These are phyloP conservation scores for Myiothlypis coronata DNA, from an alignment of 2,797 vertebrate genomes.

Conservation along the genomic window DNA sequence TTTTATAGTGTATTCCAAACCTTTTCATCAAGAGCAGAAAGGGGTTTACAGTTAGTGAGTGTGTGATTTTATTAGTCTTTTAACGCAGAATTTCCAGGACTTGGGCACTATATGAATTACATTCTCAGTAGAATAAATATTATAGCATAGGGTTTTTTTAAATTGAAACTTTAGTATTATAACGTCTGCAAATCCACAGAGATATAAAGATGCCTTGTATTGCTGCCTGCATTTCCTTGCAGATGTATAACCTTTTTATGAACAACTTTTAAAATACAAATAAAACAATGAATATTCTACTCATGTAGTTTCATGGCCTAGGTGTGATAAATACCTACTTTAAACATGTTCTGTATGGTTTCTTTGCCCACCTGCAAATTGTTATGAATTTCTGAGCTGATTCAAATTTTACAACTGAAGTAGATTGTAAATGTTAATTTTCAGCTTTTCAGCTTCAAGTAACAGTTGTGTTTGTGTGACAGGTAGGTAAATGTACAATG, in stretches of 20 bases:
- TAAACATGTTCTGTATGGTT: neutral
- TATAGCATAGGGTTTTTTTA: accelerated
- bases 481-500: neutral
- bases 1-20: neutral
- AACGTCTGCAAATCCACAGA: neutral
- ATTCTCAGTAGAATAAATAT: neutral
- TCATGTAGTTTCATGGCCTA: neutral
- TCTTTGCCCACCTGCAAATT: neutral
- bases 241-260: neutral
- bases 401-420: neutral
- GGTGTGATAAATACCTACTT: neutral
- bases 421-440: neutral
- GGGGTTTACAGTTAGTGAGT: neutral
- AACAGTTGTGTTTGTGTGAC: neutral
- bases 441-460: conserved; percentile 19
- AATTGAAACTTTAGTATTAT: neutral
- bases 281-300: neutral
- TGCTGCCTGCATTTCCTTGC: neutral
- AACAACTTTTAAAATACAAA: neutral
- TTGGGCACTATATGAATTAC: neutral
- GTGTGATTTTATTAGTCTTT: neutral
- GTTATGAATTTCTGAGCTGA: neutral
- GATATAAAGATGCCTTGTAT: neutral
- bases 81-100: neutral
- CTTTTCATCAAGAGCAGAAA: neutral